Evolutionary conservation across 92 coral and sea anemone species (phyloP).

Genomic region (Palythoa heliodiscus): DNA sequence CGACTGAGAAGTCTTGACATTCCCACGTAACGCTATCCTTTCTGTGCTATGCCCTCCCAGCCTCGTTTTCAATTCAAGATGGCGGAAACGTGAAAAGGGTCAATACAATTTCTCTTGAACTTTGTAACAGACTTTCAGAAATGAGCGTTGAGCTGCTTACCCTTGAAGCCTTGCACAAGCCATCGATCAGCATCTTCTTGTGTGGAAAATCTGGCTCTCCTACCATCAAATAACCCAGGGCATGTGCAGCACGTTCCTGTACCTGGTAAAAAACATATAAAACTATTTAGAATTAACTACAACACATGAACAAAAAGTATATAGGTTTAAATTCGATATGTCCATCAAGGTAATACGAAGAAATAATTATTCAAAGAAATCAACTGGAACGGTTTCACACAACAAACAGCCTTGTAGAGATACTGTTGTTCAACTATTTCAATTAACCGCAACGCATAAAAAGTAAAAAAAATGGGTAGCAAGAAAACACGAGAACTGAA

Average conservation of each 20-base stretch:
- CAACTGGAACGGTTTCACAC: no score
- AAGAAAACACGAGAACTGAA: no score
- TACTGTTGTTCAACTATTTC: no score
- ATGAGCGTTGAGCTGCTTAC: slow-evolving; percentile 29
- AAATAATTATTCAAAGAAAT: no score
- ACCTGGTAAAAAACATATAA: slow-evolving; percentile 47
- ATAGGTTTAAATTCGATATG: neutral
- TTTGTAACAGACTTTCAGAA: neutral
- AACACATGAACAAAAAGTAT: neutral
- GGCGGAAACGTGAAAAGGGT: no score
- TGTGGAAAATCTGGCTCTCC: slow-evolving; percentile 87
- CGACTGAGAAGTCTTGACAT: no score
- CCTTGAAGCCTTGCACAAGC: slow-evolving; percentile 87
- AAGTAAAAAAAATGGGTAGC: no score
- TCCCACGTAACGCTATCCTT: no score
- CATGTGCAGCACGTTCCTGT: slow-evolving; percentile 87
- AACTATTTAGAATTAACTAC: neutral
- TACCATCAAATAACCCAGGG: slow-evolving; percentile 79
- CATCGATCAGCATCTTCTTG: slow-evolving; percentile 70
- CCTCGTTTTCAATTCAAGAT: no score
- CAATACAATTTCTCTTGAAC: neutral
- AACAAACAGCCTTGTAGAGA: no score
- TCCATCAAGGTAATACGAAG: neutral
- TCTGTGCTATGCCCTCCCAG: no score
- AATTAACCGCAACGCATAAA: no score